Evolutionary conservation across 2,797 vertebrate genomes (phyloP).

Genomic region (Pseudochaenichthys georgianus): DNA sequence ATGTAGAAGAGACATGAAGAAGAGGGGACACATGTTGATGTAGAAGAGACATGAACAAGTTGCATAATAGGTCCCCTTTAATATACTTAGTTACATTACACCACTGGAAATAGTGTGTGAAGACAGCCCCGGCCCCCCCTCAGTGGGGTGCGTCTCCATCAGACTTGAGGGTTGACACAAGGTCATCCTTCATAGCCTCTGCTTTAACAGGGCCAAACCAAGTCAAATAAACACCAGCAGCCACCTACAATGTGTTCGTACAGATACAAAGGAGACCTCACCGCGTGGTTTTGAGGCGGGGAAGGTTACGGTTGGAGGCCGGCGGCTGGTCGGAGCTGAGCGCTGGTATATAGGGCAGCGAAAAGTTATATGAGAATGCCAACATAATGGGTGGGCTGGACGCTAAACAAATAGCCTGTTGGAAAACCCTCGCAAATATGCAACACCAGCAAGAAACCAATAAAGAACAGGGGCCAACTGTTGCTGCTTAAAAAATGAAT

Average conservation of each 20-base stretch:
- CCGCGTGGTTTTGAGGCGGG: constrained; percentile 54
- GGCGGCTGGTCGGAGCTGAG: constrained; percentile 48
- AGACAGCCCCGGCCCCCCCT: constrained; percentile 49
- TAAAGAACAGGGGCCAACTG: constrained; percentile 70
- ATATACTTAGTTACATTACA: too few species aligned
- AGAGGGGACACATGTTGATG: too few species aligned
- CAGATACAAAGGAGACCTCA: constrained; percentile 76
- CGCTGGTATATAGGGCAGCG: constrained; percentile 70
- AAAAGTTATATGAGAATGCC: constrained; percentile 78
- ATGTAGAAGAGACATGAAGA: too few species aligned
- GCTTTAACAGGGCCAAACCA: constrained; percentile 77
- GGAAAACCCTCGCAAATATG: constrained; percentile 79
- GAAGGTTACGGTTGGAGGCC: constrained; percentile 55
- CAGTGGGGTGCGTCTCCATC: constrained; percentile 56
- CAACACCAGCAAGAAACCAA: constrained; percentile 81
- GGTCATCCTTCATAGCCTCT: constrained; percentile 78
- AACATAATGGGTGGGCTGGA: constrained; percentile 86
- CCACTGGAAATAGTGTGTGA: constrained; percentile 24
- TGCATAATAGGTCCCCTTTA: too few species aligned
- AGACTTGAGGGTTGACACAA: constrained; percentile 72
- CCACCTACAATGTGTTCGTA: constrained; percentile 74
- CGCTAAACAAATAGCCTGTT: constrained; percentile 78
- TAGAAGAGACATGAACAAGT: too few species aligned
- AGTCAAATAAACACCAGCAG: constrained; percentile 81
- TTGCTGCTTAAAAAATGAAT: constrained; percentile 54